A percentile compares a stretch with the other conserved stretches of the same genome.
phyloP scores from a whole-genome alignment of 1,140 invertebrate genomes.

The Teleopsis dalmanni region DNA sequence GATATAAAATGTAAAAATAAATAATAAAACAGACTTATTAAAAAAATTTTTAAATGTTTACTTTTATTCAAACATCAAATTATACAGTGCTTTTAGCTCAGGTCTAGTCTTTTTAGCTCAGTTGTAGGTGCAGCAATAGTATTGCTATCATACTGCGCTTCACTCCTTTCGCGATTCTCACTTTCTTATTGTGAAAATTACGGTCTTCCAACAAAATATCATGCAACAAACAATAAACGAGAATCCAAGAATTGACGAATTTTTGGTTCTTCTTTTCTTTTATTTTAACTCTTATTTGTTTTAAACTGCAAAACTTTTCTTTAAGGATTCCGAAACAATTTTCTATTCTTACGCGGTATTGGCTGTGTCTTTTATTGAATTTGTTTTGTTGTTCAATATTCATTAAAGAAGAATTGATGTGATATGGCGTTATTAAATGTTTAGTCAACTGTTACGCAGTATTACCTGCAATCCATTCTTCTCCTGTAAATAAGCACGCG shows the following conservation, averaged over 20 bases:
- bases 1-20: too few relatives aligned
- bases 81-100: too few relatives aligned
- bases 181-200: too few relatives aligned
- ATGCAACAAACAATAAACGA: neutral
- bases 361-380: slow-evolving; percentile 2
- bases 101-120: too few relatives aligned
- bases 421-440: neutral
- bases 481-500: neutral
- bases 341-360: neutral
- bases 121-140: too few relatives aligned
- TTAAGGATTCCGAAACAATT: neutral
- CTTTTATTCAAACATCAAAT: too few relatives aligned
- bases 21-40: too few relatives aligned
- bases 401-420: neutral
- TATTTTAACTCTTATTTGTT: slow-evolving; percentile 2
- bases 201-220: neutral
- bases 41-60: too few relatives aligned
- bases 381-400: neutral
- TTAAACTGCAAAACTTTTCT: neutral
- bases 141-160: too few relatives aligned
- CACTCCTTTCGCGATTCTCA: too few relatives aligned
- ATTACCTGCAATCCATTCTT: neutral
- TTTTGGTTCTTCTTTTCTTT: neutral
- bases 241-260: neutral
- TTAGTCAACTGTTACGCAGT: neutral